phyloP scores from a whole-genome alignment of 92 coral and sea anemone species.

The Phenganax stokvisi region DNA sequence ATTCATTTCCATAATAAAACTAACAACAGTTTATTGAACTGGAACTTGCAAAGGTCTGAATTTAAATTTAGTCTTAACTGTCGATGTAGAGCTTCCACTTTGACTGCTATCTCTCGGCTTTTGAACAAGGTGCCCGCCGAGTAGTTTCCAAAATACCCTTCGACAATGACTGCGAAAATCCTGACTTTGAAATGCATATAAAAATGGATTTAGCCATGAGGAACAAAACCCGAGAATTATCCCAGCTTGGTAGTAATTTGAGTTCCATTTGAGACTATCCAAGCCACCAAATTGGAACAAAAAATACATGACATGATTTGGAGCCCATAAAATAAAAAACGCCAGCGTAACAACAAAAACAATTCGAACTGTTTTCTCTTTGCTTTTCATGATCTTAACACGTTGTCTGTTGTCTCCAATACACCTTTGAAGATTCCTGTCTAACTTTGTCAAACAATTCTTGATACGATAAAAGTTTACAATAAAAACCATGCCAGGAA shows the following conservation, averaged over 20 bases:
- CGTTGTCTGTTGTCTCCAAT: not conserved
- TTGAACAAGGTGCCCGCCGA: not conserved
- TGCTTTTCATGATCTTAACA: constrained; percentile 10
- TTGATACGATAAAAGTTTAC: constrained; percentile 21
- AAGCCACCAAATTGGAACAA: constrained; percentile 26
- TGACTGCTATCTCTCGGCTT: not conserved
- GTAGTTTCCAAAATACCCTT: constrained; percentile 14
- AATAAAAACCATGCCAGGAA: constrained; percentile 23
- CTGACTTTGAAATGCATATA: constrained; percentile 34
- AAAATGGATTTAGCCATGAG: constrained; percentile 29
- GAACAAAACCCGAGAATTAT: constrained; percentile 31
- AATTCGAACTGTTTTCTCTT: constrained; percentile 15
- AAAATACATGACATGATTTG: constrained; percentile 30
- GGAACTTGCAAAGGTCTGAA: constrained; percentile 5
- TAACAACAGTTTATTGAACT: not conserved
- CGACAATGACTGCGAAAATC: constrained; percentile 23
- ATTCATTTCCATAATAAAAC: too few relatives aligned
- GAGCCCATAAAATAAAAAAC: constrained; percentile 30
- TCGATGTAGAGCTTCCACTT: not conserved
- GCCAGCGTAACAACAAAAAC: constrained; percentile 21
- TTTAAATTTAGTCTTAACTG: not conserved
- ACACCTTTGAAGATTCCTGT: not conserved
- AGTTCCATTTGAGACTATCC: constrained; percentile 2
- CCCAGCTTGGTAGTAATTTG: constrained; percentile 21
- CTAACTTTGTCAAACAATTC: constrained; percentile 11